These are phyloP conservation scores for Caloenas nicobarica DNA, from an alignment of 2,113 vertebrate genomes.

Conservation along the genomic window DNA sequence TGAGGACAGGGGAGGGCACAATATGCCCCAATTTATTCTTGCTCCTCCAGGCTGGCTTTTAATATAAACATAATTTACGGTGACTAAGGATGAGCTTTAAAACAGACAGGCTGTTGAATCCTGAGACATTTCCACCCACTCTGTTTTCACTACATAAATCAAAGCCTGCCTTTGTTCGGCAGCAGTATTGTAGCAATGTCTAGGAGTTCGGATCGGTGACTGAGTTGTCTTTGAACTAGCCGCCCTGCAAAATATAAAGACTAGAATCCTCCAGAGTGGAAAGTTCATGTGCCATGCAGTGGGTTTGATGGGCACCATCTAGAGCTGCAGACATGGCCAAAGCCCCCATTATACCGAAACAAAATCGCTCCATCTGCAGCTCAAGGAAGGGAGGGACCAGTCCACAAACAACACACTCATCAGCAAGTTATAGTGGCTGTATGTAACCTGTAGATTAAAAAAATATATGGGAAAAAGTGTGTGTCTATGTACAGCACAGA, in stretches of 20 bases:
- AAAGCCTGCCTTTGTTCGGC: slow-evolving; percentile 36
- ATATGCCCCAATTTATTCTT: not conserved
- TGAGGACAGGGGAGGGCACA: accelerated
- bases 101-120: slow-evolving; percentile 49
- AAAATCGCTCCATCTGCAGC: not conserved
- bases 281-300: not conserved
- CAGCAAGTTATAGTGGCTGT: not conserved
- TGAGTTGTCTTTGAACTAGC: slow-evolving; percentile 3
- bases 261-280: not conserved
- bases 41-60: not conserved
- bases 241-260: not conserved
- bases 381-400: accelerated
- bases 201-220: not conserved
- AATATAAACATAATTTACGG: not conserved
- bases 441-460: not conserved
- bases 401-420: not conserved
- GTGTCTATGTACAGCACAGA: not conserved
- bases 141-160: slow-evolving; percentile 61
- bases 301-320: not conserved
- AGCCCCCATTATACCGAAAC: accelerated
- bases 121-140: slow-evolving; percentile 55
- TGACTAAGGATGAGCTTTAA: not conserved
- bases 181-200: not conserved
- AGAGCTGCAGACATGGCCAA: not conserved
- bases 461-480: not conserved